phyloP scores from a whole-genome alignment of 2,888 invertebrate species.

The Drosophila affinis region DNA sequence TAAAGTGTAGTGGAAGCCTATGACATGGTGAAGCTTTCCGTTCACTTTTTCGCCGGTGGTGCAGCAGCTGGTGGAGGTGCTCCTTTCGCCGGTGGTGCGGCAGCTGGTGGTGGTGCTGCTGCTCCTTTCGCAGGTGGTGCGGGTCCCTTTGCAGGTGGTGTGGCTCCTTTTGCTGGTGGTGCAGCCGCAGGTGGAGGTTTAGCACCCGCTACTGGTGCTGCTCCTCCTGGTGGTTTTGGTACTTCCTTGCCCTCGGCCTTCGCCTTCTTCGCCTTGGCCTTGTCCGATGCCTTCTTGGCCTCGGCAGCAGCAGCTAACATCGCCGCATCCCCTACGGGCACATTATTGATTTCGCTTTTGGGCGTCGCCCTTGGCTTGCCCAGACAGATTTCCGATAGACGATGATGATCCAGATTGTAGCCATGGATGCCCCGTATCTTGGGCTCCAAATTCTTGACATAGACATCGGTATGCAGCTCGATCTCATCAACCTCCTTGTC shows the following conservation, averaged over 20 bases:
- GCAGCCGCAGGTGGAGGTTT: not conserved
- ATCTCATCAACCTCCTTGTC: constrained; percentile 90
- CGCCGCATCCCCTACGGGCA: constrained; percentile 57
- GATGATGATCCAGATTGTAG: constrained; percentile 41
- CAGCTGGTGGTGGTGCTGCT: not conserved
- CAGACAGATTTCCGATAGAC: constrained; percentile 56
- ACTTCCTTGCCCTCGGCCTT: not conserved
- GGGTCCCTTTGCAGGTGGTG: not conserved
- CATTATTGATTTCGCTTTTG: constrained; percentile 45
- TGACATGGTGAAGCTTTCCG: not conserved
- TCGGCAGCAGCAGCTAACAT: constrained; percentile 6
- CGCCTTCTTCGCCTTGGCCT: constrained; percentile 6
- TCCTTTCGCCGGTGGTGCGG: not conserved
- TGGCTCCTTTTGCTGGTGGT: not conserved
- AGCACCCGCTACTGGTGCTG: not conserved
- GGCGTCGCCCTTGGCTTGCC: constrained; percentile 59
- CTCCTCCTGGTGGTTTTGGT: not conserved
- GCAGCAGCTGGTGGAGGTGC: not conserved
- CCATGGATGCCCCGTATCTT: constrained; percentile 86
- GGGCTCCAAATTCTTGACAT: constrained; percentile 86
- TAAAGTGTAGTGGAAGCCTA: not conserved
- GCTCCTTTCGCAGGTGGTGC: not conserved
- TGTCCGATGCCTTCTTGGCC: constrained; percentile 11
- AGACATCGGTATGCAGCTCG: constrained; percentile 91
- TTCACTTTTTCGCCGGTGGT: not conserved